phyloP scores from a whole-genome alignment of 2,797 vertebrate genomes.

The Eulemur coronatus region DNA sequence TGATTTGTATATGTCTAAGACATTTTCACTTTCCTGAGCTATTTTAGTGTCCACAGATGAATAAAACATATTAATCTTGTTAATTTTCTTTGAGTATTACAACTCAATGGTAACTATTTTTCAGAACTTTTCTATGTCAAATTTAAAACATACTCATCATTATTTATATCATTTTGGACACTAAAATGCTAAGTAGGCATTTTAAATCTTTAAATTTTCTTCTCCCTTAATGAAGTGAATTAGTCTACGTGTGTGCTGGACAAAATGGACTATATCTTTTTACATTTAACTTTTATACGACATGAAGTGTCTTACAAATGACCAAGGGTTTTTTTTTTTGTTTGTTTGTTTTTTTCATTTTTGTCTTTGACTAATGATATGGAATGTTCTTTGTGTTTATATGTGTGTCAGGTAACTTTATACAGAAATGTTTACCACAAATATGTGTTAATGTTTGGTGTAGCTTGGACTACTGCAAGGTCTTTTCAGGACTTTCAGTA shows the following conservation, averaged over 20 bases:
- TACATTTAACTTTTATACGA: conserved; percentile 90
- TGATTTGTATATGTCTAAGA: conserved; percentile 96
- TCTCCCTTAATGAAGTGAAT: conserved; percentile 84
- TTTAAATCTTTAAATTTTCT: conserved; percentile 76
- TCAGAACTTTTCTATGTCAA: conserved; percentile 60
- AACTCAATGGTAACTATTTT: conserved; percentile 72
- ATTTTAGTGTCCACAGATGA: conserved; percentile 95
- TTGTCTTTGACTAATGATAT: conserved; percentile 88
- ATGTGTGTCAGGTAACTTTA: conserved; percentile 92
- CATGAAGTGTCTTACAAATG: conserved; percentile 92
- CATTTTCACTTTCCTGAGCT: conserved; percentile 94
- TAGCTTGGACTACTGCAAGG: conserved; percentile 89
- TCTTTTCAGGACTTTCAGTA: conserved; percentile 85
- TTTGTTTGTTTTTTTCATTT: neutral
- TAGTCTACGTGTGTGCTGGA: conserved; percentile 85
- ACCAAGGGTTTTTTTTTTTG: conserved; percentile 81
- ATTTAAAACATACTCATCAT: conserved; percentile 73
- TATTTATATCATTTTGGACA: conserved; percentile 86
- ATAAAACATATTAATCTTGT: conserved; percentile 83
- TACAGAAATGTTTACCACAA: conserved; percentile 96
- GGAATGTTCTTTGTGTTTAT: conserved; percentile 87
- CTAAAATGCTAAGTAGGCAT: conserved; percentile 86
- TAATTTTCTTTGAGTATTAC: conserved; percentile 79
- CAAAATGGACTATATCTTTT: conserved; percentile 87
- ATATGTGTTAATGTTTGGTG: conserved; percentile 94